phyloP scores from a whole-genome alignment of 2,797 vertebrate species.

The Silurus aristotelis region DNA sequence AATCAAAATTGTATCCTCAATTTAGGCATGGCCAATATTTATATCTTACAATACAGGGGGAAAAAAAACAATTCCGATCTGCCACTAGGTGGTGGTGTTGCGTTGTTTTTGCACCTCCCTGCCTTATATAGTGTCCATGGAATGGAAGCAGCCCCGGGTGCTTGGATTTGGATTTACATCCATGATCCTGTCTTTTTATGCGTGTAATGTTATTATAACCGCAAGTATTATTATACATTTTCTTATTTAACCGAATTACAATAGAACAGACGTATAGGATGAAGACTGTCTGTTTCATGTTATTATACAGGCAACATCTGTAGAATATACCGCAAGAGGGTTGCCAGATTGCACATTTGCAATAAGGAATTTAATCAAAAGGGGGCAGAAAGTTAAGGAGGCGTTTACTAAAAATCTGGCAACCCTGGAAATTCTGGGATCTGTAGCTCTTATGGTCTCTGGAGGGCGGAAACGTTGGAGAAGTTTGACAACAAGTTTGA shows the following conservation, averaged over 20 bases:
- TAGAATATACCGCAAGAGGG: neutral
- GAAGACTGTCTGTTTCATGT: neutral
- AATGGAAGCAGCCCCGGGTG: neutral
- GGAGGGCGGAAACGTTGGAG: slow-evolving; percentile 59
- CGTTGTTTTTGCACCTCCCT: neutral
- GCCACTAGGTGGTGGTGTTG: neutral
- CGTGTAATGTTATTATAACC: neutral
- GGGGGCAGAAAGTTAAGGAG: too few relatives aligned
- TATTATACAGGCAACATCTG: neutral
- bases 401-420: neutral
- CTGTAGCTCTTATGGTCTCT: slow-evolving; percentile 2
- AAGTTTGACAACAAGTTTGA: slow-evolving; percentile 56
- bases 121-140: neutral
- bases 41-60: too few relatives aligned
- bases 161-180: neutral
- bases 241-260: neutral
- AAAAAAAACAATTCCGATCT: neutral
- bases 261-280: neutral
- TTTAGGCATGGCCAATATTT: too few relatives aligned
- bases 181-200: neutral
- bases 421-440: neutral
- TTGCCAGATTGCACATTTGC: neutral
- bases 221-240: neutral
- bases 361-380: neutral
- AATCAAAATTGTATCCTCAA: too few relatives aligned